Percentiles rank a stretch among this genome's conserved stretches.
Conservation (phyloP, 2,113 vertebrate species). For the Nibea coibor region DNA sequence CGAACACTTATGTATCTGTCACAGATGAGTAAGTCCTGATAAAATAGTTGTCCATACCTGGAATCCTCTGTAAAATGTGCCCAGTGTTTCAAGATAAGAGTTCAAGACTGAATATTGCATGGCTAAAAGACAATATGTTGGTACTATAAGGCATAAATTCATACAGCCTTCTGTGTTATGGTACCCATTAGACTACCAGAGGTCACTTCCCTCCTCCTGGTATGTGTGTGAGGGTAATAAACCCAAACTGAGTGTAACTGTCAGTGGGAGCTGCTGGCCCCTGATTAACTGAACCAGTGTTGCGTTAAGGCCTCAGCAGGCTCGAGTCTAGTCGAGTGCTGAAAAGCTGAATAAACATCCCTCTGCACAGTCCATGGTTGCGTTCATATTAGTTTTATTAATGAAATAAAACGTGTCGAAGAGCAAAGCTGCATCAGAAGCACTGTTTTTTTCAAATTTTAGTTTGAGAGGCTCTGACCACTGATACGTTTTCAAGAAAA, state of each 20-base stretch:
- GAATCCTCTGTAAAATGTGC: too few species aligned
- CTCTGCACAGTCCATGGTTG: neutral
- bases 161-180: conserved; percentile 16
- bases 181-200: conserved; percentile 21
- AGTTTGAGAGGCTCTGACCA: conserved; percentile 13
- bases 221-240: conserved; percentile 61
- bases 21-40: too few species aligned
- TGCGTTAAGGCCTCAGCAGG: conserved; percentile 43
- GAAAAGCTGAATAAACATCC: conserved; percentile 71
- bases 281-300: conserved; percentile 58
- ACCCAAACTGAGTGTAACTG: conserved; percentile 58
- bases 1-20: too few species aligned
- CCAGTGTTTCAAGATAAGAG: neutral
- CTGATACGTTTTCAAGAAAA: neutral
- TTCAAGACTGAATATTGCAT: neutral
- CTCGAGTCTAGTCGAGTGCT: neutral
- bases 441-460: neutral
- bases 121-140: neutral
- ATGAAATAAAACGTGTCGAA: conserved; percentile 51
- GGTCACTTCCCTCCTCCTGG: conserved; percentile 35
- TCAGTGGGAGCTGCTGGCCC: conserved; percentile 32
- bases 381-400: conserved; percentile 35
- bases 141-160: conserved; percentile 16
- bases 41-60: too few species aligned
- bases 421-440: conserved; percentile 10